A percentile compares a stretch with the other conserved stretches of the same genome.
phyloP scores from a whole-genome alignment of 2,888 invertebrate genomes.

The Polylopha cassiicola region DNA sequence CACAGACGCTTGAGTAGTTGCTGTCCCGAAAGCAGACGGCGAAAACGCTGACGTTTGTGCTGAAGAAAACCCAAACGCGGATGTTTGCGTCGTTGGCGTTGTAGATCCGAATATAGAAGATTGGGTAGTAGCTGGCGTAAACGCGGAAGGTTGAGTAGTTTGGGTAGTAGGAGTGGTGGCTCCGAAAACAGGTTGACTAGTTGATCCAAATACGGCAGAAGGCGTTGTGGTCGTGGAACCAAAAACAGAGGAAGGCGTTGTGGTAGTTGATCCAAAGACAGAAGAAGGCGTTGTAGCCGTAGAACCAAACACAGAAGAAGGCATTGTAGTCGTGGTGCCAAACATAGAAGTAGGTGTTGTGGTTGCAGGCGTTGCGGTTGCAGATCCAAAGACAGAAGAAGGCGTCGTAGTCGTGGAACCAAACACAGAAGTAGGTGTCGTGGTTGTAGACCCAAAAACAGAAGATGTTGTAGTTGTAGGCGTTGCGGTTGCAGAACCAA shows the following conservation, averaged over 20 bases:
- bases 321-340: conserved; percentile 21
- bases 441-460: neutral
- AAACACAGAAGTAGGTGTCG: neutral
- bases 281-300: conserved; percentile 26
- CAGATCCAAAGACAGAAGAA: conserved; percentile 1
- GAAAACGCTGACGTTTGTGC: conserved; percentile 24
- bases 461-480: no score
- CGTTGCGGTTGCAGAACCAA: conserved; percentile 27
- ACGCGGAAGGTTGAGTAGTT: conserved; percentile 18
- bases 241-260: conserved; percentile 16
- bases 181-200: conserved; percentile 24
- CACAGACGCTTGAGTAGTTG: conserved; percentile 28
- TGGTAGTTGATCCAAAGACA: conserved; percentile 27
- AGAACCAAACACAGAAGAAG: conserved; percentile 18
- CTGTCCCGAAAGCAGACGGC: conserved; percentile 33
- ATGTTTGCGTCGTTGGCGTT: conserved; percentile 12
- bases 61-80: conserved; percentile 14
- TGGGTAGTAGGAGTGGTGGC: conserved; percentile 25
- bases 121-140: conserved; percentile 9
- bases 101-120: conserved; percentile 17
- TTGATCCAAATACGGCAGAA: no score
- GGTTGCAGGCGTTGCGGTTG: conserved; percentile 2
- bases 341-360: conserved; percentile 14
- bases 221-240: conserved; percentile 27
- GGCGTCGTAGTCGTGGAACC: conserved; percentile 4